Percentiles rank a stretch among this genome's conserved stretches.
phyloP scores from a whole-genome alignment of 2,797 vertebrate species.

The Gallinago nigripennis region DNA sequence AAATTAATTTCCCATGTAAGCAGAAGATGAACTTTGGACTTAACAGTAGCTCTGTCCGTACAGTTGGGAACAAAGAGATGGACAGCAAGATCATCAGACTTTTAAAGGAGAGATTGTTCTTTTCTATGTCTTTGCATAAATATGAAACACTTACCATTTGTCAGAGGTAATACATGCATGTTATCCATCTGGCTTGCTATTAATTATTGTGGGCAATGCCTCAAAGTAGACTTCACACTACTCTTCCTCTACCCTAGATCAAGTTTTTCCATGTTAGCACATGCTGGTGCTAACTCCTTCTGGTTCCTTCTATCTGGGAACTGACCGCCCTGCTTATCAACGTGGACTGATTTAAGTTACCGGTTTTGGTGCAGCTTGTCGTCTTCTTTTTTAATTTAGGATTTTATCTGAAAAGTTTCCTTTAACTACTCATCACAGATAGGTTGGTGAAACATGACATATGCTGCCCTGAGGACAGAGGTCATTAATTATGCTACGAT shows the following conservation, averaged over 20 bases:
- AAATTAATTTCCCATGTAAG: background rate
- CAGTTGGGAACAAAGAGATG: background rate
- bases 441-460: background rate
- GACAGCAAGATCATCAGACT: background rate
- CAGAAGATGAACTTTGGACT: background rate
- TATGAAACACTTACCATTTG: background rate
- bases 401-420: background rate
- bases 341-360: background rate
- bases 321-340: background rate
- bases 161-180: too few relatives aligned
- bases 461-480: background rate
- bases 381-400: background rate
- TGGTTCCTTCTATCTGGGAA: background rate
- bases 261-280: background rate
- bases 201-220: background rate
- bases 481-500: background rate
- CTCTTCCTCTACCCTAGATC: background rate
- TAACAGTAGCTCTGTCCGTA: background rate
- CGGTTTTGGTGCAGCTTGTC: background rate
- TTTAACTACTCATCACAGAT: slow-evolving; percentile 1
- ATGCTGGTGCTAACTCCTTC: too few relatives aligned
- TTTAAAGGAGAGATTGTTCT: background rate
- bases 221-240: background rate
- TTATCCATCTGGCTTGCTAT: background rate
- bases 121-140: background rate